A percentile compares a stretch with the other conserved stretches of the same genome.
Conservation (phyloP, 2,888 invertebrate species). For the Opisthograptis luteolata region DNA sequence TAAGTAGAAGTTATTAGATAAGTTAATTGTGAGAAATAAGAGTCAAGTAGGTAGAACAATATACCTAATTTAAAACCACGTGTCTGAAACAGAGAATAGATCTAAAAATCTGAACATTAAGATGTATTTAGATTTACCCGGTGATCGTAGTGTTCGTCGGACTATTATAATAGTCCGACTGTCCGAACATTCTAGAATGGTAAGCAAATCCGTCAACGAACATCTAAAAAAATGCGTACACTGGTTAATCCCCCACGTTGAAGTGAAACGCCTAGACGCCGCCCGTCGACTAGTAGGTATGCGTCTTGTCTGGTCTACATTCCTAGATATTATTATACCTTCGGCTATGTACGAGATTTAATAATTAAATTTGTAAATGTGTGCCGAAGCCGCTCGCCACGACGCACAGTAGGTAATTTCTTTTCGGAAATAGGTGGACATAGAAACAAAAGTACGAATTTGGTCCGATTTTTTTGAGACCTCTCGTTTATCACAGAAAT, state of each 20-base stretch:
- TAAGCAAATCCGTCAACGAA: no score
- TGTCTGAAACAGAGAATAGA: not conserved
- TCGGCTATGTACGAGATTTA: conserved; percentile 27
- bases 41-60: not conserved
- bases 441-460: no score
- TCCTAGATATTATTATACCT: conserved; percentile 33
- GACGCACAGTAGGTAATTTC: no score
- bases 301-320: conserved; percentile 30
- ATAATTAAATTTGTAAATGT: conserved; percentile 31
- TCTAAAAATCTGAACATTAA: no score
- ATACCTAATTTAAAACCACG: conserved; percentile 7
- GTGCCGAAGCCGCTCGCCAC: not conserved
- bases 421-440: no score
- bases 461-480: no score
- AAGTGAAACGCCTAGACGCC: conserved; percentile 10
- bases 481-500: no score
- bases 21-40: not conserved
- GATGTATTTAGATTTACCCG: no score
- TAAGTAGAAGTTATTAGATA: no score
- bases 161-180: not conserved
- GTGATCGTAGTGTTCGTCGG: not conserved
- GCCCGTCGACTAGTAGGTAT: conserved; percentile 9
- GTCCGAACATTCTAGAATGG: conserved; percentile 29
- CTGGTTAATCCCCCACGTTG: conserved; percentile 23
- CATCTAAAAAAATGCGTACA: no score